Evolutionary conservation across 2,888 invertebrate genomes (phyloP).

Genomic region (Harmothoe impar): DNA sequence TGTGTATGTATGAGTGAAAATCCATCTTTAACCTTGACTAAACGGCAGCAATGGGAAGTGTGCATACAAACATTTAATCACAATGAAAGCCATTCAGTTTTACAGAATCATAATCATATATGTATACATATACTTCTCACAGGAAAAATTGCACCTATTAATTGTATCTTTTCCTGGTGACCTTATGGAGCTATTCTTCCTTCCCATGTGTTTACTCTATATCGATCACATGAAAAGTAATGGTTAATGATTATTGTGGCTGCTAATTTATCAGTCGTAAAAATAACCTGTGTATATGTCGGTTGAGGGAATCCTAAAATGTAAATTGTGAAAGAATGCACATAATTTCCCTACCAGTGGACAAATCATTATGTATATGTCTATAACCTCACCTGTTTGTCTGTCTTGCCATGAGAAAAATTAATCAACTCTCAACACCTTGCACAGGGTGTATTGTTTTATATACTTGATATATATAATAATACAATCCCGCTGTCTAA

Average conservation of each 20-base stretch:
- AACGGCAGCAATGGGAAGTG: slow-evolving; percentile 8
- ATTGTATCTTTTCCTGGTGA: not conserved
- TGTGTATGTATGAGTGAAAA: slow-evolving; percentile 14
- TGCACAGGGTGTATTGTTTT: slow-evolving; percentile 29
- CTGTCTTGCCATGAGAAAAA: slow-evolving; percentile 26
- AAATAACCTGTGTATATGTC: not conserved
- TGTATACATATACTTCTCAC: not conserved
- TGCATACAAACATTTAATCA: not conserved
- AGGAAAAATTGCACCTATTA: not conserved
- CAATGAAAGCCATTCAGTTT: not conserved
- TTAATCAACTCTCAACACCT: not conserved
- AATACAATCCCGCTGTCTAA: slow-evolving; percentile 47
- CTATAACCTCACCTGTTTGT: slow-evolving; percentile 1
- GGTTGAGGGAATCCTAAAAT: slow-evolving; percentile 4
- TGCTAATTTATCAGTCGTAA: slow-evolving; percentile 13
- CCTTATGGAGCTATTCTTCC: not conserved
- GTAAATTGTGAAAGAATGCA: not conserved
- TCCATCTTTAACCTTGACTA: not conserved
- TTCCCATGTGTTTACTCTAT: not conserved
- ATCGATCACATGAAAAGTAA: not conserved
- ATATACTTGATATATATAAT: not conserved
- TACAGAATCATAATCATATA: not conserved
- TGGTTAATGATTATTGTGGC: not conserved
- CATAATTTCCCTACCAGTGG: not conserved
- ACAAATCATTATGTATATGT: not conserved